Percentiles rank a stretch among this genome's conserved stretches.
These are phyloP conservation scores for Celastrina argiolus DNA, from an alignment of 2,888 invertebrate genomes.

Conservation along the genomic window DNA sequence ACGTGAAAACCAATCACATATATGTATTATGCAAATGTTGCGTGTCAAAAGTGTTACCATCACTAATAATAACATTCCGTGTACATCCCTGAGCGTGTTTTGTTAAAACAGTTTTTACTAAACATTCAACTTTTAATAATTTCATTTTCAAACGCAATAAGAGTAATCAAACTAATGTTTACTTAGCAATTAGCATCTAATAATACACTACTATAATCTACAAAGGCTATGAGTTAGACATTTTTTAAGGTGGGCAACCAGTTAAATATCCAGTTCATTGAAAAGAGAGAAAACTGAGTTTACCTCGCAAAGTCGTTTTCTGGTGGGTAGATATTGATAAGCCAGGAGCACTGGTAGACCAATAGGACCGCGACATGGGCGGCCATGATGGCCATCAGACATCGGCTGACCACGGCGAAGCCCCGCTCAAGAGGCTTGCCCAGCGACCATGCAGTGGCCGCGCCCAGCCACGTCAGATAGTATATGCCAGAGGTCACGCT, in stretches of 20 bases:
- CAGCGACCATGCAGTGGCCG: conserved; percentile 92
- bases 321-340: conserved; percentile 83
- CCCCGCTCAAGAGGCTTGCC: conserved; percentile 85
- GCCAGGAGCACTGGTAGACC: conserved; percentile 90
- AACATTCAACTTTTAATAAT: neutral
- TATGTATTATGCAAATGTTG: conserved; percentile 17
- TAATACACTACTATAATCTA: neutral
- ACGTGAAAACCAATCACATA: conserved; percentile 19
- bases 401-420: conserved; percentile 85
- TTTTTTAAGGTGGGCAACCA: neutral
- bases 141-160: neutral
- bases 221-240: neutral
- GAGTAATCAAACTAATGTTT: neutral
- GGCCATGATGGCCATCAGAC: conserved; percentile 85
- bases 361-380: conserved; percentile 85
- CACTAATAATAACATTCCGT: neutral
- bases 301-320: conserved; percentile 87
- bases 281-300: neutral
- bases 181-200: neutral
- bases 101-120: neutral
- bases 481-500: conserved; percentile 91
- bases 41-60: conserved; percentile 2
- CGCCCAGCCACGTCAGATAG: conserved; percentile 89
- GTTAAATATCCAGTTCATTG: neutral
- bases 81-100: neutral